phyloP scores from a whole-genome alignment of 2,797 vertebrate species.

The Rhincodon typus region DNA sequence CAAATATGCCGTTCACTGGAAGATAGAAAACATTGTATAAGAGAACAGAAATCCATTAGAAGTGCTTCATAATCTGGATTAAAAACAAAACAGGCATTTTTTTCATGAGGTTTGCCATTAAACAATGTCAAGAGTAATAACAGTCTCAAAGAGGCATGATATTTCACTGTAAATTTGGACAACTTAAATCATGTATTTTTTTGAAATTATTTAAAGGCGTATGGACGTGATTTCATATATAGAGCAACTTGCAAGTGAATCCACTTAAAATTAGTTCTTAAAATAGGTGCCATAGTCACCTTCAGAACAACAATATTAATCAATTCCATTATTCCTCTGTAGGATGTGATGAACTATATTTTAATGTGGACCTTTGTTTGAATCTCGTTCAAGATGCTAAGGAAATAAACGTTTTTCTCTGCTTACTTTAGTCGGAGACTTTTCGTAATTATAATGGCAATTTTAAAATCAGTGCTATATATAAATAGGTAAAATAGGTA shows the following conservation, averaged over 20 bases:
- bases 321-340: neutral
- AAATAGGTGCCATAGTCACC: neutral
- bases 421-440: neutral
- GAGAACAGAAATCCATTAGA: neutral
- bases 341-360: neutral
- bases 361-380: neutral
- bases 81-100: neutral
- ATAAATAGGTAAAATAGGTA: too few species aligned
- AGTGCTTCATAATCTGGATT: neutral
- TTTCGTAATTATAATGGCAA: neutral
- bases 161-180: neutral
- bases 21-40: constrained; percentile 33
- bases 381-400: neutral
- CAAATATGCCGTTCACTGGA: constrained; percentile 61
- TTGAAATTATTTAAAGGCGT: neutral
- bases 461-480: too few species aligned
- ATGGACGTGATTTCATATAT: neutral
- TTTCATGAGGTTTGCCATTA: neutral
- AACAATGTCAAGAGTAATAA: neutral
- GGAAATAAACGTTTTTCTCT: neutral
- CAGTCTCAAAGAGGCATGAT: neutral
- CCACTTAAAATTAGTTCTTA: neutral
- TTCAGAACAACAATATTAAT: neutral
- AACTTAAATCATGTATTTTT: neutral
- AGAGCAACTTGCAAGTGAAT: neutral